phyloP scores from a whole-genome alignment of 64 coral and sea anemone species.

The Dendrophyllia cribrosa region DNA sequence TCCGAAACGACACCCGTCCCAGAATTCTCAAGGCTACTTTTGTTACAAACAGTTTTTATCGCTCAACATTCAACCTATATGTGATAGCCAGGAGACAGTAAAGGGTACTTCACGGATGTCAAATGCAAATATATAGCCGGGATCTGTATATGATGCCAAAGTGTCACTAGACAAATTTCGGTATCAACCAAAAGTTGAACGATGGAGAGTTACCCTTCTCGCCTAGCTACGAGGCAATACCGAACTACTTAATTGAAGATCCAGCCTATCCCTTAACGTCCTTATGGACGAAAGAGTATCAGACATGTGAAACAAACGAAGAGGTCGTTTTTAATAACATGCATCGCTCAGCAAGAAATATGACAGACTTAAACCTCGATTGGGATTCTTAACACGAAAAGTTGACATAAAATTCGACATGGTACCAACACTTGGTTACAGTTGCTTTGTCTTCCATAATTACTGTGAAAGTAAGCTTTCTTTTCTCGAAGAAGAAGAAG shows the following conservation, averaged over 20 bases:
- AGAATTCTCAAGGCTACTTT: conserved; percentile 58
- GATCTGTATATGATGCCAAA: conserved; percentile 73
- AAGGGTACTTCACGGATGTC: not conserved
- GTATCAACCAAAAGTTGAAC: conserved; percentile 37
- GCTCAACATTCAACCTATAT: conserved; percentile 62
- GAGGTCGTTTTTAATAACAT: conserved; percentile 68
- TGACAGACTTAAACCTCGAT: conserved; percentile 52
- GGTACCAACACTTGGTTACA: conserved; percentile 50
- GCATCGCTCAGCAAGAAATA: conserved; percentile 71
- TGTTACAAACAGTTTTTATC: conserved; percentile 73
- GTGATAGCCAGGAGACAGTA: conserved; percentile 25
- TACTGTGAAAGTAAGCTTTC: conserved; percentile 38
- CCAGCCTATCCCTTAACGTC: conserved; percentile 59
- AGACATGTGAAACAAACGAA: conserved; percentile 44
- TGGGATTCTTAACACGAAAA: conserved; percentile 50
- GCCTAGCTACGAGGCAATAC: conserved; percentile 53
- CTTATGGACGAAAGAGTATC: conserved; percentile 74
- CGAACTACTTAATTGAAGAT: conserved; percentile 38
- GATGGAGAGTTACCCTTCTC: not conserved
- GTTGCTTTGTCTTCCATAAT: conserved; percentile 52
- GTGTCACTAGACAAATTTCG: conserved; percentile 53
- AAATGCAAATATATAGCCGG: conserved; percentile 25
- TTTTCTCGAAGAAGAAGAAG: conserved; percentile 26
- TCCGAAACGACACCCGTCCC: conserved; percentile 26
- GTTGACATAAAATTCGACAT: conserved; percentile 37